phyloP scores from a whole-genome alignment of 2,888 invertebrate species.

The Myopa testacea region DNA sequence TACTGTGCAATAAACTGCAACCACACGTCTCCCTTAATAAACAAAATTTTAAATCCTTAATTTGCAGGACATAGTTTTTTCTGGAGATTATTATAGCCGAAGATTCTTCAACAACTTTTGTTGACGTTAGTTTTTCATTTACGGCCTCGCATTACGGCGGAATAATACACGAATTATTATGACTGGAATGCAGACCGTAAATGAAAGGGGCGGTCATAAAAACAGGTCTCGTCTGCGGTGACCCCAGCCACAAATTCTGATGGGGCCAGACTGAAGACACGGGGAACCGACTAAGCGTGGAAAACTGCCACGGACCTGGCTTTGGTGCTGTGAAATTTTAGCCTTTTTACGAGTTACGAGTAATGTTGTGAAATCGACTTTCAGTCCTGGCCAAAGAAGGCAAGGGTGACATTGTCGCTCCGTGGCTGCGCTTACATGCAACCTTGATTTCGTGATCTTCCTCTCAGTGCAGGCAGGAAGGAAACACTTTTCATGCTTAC shows the following conservation, averaged over 20 bases:
- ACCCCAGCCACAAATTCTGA: neutral
- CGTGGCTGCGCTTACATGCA: conserved; percentile 23
- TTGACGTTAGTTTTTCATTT: too few species aligned
- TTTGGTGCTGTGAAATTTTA: neutral
- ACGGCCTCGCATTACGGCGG: too few species aligned
- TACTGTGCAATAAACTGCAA: too few species aligned
- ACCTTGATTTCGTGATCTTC: conserved; percentile 9
- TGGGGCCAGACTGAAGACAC: neutral
- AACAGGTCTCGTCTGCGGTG: neutral
- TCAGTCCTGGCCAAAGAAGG: neutral
- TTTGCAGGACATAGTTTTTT: too few species aligned
- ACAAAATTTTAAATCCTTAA: too few species aligned
- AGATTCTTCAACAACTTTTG: too few species aligned
- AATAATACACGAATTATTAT: too few species aligned
- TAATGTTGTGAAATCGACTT: neutral
- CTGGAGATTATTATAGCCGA: too few species aligned
- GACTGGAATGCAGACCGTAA: too few species aligned
- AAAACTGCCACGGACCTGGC: neutral
- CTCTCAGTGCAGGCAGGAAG: conserved; percentile 3
- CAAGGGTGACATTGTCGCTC: conserved; percentile 6
- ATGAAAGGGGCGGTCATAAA: neutral
- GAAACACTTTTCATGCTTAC: conserved; percentile 25
- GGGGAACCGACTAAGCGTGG: neutral
- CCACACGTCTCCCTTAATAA: too few species aligned
- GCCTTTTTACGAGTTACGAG: neutral